A percentile compares a stretch with the other conserved stretches of the same genome.
Conservation (phyloP, 2,113 vertebrate species). For the Mormyrus lacerda region DNA sequence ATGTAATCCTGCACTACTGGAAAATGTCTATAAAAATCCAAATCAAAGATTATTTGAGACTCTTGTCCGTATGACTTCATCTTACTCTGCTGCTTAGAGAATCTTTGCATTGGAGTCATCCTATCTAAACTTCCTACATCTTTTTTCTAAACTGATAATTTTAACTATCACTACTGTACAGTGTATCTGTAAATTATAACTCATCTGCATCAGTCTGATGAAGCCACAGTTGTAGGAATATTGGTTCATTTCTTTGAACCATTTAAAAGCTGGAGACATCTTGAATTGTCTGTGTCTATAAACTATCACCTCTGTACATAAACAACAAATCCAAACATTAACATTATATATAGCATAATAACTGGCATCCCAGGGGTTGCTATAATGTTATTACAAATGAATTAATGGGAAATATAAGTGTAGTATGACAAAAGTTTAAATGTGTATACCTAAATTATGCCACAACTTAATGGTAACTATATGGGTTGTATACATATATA, state of each 20-base stretch:
- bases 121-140: neutral
- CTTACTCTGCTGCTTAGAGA: neutral
- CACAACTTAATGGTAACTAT: neutral
- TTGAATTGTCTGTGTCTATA: too few species aligned
- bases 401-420: neutral
- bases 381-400: neutral
- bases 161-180: neutral
- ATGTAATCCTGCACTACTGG: neutral
- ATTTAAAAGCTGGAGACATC: too few species aligned
- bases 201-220: neutral
- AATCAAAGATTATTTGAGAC: neutral
- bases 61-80: neutral
- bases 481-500: neutral
- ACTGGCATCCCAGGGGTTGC: neutral
- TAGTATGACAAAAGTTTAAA: neutral
- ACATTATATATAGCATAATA: neutral
- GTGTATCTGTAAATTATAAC: neutral
- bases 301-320: too few species aligned
- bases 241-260: too few species aligned
- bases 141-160: neutral
- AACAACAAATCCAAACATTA: neutral
- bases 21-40: neutral
- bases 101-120: neutral
- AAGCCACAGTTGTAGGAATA: neutral
- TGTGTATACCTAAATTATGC: neutral